Percentiles rank a stretch among this genome's conserved stretches.
Conservation (phyloP, 53 echinoderm and acorn worm species). For the Zoroaster sp. region DNA sequence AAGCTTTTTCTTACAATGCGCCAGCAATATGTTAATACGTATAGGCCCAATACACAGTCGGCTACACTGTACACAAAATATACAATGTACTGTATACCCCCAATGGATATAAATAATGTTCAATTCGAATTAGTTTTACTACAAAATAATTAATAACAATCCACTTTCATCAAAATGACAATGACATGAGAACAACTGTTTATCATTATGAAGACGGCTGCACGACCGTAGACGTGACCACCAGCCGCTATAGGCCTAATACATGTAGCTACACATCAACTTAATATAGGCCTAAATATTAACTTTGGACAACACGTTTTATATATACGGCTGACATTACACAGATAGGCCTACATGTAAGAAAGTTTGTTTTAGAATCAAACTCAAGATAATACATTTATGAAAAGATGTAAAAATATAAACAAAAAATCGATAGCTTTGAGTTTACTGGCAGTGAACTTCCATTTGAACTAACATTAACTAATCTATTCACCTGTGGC, state of each 20-base stretch:
- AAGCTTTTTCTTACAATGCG: conserved; percentile 4
- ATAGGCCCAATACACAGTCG: neutral
- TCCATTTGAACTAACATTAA: neutral
- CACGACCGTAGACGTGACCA: neutral
- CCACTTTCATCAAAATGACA: neutral
- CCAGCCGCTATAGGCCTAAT: neutral
- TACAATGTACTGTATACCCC: neutral
- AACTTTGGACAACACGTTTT: too few species aligned
- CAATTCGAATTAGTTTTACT: neutral
- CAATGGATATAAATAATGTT: neutral
- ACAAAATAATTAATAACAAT: neutral
- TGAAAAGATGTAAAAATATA: neutral
- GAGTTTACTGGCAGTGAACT: neutral
- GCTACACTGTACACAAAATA: too few species aligned
- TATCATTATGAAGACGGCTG: neutral
- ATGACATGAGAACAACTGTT: too few species aligned
- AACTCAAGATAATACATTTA: neutral
- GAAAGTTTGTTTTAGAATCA: neutral
- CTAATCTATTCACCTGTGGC: neutral
- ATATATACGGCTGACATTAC: too few species aligned
- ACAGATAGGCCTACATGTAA: neutral
- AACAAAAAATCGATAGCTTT: neutral
- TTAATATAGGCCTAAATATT: too few species aligned
- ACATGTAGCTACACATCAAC: neutral
- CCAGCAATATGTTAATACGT: neutral